These are phyloP conservation scores for Aplysia californica DNA, from an alignment of 1,140 invertebrate species.

Conservation along the genomic window DNA sequence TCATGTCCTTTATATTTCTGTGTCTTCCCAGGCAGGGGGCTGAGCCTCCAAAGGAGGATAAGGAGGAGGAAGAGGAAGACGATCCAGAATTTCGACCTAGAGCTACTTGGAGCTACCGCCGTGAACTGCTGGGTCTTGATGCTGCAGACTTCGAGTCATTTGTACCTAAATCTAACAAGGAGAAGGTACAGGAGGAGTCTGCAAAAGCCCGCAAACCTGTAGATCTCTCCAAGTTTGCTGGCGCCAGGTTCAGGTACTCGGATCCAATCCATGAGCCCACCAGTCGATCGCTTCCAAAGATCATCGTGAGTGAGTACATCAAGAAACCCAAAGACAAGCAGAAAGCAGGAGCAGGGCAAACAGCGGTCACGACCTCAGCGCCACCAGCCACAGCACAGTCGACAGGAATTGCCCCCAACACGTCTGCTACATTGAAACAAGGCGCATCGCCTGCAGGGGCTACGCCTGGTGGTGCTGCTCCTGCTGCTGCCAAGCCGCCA, in stretches of 20 bases:
- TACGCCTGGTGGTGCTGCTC: too few species aligned
- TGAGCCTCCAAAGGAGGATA: not conserved
- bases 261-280: not conserved
- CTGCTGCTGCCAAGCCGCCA: constrained; percentile 1
- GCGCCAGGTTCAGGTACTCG: constrained; percentile 22
- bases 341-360: not conserved
- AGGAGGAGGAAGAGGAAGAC: not conserved
- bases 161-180: constrained; percentile 3
- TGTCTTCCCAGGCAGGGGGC: too few species aligned
- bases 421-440: too few species aligned
- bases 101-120: constrained; percentile 36
- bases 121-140: constrained; percentile 9
- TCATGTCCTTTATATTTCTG: too few species aligned
- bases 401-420: too few species aligned
- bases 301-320: constrained; percentile 20
- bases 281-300: not conserved
- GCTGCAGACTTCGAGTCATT: constrained; percentile 19
- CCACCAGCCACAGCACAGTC: not conserved
- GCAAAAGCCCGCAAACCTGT: not conserved
- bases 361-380: too few species aligned
- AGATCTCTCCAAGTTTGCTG: constrained; percentile 19
- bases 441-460: too few species aligned
- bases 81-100: not conserved
- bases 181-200: not conserved
- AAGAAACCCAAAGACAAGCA: not conserved